Conservation (phyloP, 2,797 vertebrate genomes). For the Smutsia temminckii region DNA sequence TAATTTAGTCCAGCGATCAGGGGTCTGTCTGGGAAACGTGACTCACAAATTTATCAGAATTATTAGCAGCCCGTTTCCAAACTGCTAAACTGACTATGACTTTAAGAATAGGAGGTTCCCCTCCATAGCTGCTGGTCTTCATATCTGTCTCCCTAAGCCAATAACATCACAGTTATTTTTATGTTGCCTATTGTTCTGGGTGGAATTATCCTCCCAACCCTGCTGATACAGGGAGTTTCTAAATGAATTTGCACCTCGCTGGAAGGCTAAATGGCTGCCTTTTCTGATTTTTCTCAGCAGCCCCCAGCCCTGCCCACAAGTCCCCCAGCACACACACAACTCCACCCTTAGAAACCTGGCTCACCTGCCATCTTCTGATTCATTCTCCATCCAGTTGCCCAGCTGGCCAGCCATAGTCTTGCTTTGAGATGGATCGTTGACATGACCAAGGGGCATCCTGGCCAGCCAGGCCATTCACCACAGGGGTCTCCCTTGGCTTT, state of each 20-base stretch:
- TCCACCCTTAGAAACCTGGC: background rate
- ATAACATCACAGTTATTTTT: constrained; percentile 61
- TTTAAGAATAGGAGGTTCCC: constrained; percentile 12
- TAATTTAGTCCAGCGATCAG: background rate
- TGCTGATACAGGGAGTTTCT: constrained; percentile 54
- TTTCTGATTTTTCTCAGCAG: background rate
- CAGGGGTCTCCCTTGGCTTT: background rate
- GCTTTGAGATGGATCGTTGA: background rate
- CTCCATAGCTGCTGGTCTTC: background rate
- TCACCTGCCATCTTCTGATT: background rate
- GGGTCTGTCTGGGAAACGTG: background rate
- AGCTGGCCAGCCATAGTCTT: background rate
- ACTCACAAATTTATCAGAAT: background rate
- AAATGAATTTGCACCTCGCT: constrained; percentile 36
- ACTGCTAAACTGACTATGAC: background rate
- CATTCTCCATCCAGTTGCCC: background rate
- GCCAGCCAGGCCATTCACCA: no score
- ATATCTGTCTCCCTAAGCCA: background rate
- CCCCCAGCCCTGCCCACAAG: background rate
- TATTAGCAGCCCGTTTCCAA: background rate
- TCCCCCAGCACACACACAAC: background rate
- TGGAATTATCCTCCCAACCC: constrained; percentile 64
- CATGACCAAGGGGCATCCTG: fast-evolving
- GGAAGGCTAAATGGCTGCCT: constrained; percentile 59
- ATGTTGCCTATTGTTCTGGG: constrained; percentile 56